Evolutionary conservation across 2,888 invertebrate species (phyloP).

Genomic region (Chouioia cunea): DNA sequence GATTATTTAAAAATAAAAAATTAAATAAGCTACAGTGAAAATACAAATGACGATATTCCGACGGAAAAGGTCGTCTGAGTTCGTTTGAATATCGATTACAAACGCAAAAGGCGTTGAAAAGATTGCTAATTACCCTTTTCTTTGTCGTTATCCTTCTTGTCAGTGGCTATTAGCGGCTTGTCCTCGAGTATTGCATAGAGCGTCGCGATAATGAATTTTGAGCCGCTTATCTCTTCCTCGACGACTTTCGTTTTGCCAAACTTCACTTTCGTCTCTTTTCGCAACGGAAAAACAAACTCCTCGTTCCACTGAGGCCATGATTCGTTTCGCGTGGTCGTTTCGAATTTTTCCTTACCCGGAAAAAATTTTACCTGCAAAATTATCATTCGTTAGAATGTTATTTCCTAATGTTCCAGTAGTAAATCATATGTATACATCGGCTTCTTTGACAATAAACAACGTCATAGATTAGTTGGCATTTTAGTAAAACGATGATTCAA

Average conservation of each 20-base stretch:
- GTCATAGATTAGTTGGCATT: too few species aligned
- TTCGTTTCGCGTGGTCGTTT: constrained; percentile 80
- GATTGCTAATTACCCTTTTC: constrained; percentile 49
- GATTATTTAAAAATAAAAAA: too few species aligned
- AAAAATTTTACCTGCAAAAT: constrained; percentile 79
- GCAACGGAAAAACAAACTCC: constrained; percentile 79
- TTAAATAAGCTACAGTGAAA: too few species aligned
- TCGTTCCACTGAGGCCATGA: constrained; percentile 87
- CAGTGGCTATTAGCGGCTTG: constrained; percentile 66
- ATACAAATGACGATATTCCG: too few species aligned
- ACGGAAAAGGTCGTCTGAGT: too few species aligned
- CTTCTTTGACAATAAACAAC: too few species aligned
- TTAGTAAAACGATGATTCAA: too few species aligned
- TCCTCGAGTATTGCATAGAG: constrained; percentile 78
- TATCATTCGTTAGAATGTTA: too few species aligned
- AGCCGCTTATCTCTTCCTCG: constrained; percentile 74
- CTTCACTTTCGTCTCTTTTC: constrained; percentile 70
- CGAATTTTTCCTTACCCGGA: constrained; percentile 82
- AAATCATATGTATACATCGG: too few species aligned
- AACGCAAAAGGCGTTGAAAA: not conserved
- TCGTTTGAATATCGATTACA: not conserved
- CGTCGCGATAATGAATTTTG: constrained; percentile 77
- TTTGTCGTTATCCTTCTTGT: constrained; percentile 61
- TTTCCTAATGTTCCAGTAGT: too few species aligned
- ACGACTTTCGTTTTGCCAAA: constrained; percentile 70